A percentile compares a stretch with the other conserved stretches of the same genome.
phyloP scores from a whole-genome alignment of 2,113 vertebrate species.

The Suncus etruscus region DNA sequence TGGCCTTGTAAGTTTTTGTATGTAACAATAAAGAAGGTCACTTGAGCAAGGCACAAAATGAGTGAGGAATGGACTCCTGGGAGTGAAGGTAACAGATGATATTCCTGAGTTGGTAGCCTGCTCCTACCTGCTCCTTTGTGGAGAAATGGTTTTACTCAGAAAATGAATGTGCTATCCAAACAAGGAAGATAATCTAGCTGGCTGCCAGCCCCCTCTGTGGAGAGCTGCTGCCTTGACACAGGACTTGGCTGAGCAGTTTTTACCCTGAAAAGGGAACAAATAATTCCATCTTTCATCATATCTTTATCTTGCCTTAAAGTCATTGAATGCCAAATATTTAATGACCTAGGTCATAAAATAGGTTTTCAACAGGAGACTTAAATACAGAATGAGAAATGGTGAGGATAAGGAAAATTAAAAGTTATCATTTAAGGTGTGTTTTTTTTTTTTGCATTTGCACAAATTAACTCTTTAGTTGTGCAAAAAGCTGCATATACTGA shows the following conservation, averaged over 20 bases:
- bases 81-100: neutral
- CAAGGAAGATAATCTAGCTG: neutral
- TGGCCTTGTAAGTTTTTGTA: slow-evolving; percentile 4
- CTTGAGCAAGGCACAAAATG: neutral
- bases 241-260: neutral
- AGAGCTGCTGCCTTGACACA: neutral
- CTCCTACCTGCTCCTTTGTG: neutral
- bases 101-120: neutral
- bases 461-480: slow-evolving; percentile 28
- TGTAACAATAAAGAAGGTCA: neutral
- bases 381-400: slow-evolving; percentile 1
- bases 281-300: neutral
- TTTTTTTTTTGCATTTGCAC: neutral
- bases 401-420: slow-evolving; percentile 26
- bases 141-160: slow-evolving; percentile 33
- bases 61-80: neutral
- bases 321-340: slow-evolving; percentile 37
- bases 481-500: neutral
- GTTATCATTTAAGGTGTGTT: neutral
- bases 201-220: accelerated
- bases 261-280: neutral
- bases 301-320: slow-evolving; percentile 23
- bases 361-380: slow-evolving; percentile 1
- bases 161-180: neutral
- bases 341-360: neutral